These are phyloP conservation scores for Neostethus bicornis DNA, from an alignment of 2,797 vertebrate species.

Conservation along the genomic window DNA sequence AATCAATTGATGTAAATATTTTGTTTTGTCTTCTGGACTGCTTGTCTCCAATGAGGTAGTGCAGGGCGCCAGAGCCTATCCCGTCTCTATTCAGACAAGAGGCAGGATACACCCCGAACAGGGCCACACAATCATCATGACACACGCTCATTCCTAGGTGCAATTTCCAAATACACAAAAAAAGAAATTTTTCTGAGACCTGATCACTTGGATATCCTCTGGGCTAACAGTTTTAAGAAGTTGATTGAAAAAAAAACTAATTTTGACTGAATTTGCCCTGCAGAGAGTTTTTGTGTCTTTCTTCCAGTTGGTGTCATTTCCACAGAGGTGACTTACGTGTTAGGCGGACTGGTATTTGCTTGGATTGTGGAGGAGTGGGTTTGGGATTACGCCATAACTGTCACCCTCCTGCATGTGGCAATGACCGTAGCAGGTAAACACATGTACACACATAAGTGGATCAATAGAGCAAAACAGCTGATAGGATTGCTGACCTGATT, in stretches of 20 bases:
- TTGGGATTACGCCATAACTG: constrained; percentile 90
- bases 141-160: too few species aligned
- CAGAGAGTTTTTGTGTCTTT: not conserved
- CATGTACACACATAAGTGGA: constrained; percentile 34
- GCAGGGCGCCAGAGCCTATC: too few species aligned
- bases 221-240: too few species aligned
- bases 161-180: too few species aligned
- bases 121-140: too few species aligned
- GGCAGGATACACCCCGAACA: too few species aligned
- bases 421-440: constrained; percentile 82
- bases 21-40: too few species aligned
- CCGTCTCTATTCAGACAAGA: too few species aligned
- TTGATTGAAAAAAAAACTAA: too few species aligned
- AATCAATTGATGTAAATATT: not conserved
- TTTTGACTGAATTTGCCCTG: too few species aligned
- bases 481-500: constrained; percentile 54
- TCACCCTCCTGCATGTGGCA: constrained; percentile 86
- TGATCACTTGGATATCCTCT: not conserved
- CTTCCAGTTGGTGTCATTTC: constrained; percentile 86
- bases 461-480: constrained; percentile 47
- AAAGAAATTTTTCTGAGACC: not conserved
- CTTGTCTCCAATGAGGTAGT: too few species aligned
- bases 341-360: constrained; percentile 86
- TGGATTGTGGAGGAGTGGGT: constrained; percentile 91
- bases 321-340: constrained; percentile 84